phyloP scores from a whole-genome alignment of 2,888 invertebrate genomes.

The Orgyia antiqua region DNA sequence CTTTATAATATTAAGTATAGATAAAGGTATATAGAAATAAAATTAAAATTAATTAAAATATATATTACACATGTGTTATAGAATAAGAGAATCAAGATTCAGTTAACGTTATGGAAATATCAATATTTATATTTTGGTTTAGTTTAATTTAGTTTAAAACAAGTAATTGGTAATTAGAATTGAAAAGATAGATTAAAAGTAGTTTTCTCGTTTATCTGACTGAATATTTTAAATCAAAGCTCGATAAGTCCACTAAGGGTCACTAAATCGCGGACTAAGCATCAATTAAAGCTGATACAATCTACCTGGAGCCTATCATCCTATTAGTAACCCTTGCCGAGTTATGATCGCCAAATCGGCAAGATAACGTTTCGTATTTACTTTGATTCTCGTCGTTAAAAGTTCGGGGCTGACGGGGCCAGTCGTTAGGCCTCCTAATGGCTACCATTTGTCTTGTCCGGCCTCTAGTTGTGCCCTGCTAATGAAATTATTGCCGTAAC shows the following conservation, averaged over 20 bases:
- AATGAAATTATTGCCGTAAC: slow-evolving; percentile 80
- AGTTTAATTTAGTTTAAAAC: too few relatives aligned
- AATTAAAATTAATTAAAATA: too few relatives aligned
- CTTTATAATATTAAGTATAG: too few relatives aligned
- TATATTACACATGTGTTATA: too few relatives aligned
- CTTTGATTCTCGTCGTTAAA: slow-evolving; percentile 78
- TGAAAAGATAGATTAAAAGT: too few relatives aligned
- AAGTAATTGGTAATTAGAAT: too few relatives aligned
- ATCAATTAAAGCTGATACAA: slow-evolving; percentile 43
- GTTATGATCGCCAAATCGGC: slow-evolving; percentile 74
- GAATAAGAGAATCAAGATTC: too few relatives aligned
- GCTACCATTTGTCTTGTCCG: slow-evolving; percentile 79
- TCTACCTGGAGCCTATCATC: slow-evolving; percentile 51
- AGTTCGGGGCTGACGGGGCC: slow-evolving; percentile 71
- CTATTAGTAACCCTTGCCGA: slow-evolving; percentile 65
- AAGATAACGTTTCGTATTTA: slow-evolving; percentile 75
- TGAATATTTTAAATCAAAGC: slow-evolving; percentile 14
- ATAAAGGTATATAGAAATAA: too few relatives aligned
- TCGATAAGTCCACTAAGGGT: slow-evolving; percentile 25
- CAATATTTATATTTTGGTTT: too few relatives aligned
- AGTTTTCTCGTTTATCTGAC: too few relatives aligned
- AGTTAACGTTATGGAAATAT: too few relatives aligned
- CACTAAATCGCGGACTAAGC: slow-evolving; percentile 29
- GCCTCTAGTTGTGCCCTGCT: slow-evolving; percentile 74
- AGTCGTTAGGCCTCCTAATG: slow-evolving; percentile 76